A percentile compares a stretch with the other conserved stretches of the same genome.
These are phyloP conservation scores for Vimba vimba DNA, from an alignment of 2,113 vertebrate species.

Conservation along the genomic window DNA sequence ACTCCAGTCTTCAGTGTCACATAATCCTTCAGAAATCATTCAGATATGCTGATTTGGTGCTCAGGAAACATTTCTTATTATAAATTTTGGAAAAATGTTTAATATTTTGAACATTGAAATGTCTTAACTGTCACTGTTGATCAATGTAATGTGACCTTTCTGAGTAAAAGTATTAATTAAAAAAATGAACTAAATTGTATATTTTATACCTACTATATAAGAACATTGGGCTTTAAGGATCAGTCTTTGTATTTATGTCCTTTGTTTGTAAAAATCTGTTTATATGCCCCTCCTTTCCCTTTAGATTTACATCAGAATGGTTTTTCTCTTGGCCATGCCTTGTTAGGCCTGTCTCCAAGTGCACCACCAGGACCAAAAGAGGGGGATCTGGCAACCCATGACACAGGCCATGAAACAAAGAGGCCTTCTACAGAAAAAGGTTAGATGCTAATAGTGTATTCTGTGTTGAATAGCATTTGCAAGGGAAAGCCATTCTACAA, in stretches of 20 bases:
- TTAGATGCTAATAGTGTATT: conserved; percentile 61
- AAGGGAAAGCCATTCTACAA: neutral
- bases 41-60: neutral
- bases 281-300: conserved; percentile 11
- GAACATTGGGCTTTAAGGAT: neutral
- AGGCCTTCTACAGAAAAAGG: conserved; percentile 90
- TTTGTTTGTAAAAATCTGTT: conserved; percentile 19
- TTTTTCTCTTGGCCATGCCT: conserved; percentile 86
- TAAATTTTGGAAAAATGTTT: neutral
- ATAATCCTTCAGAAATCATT: neutral
- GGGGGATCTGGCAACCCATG: conserved; percentile 86
- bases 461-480: neutral
- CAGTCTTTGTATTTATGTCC: neutral
- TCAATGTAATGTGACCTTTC: neutral
- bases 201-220: neutral
- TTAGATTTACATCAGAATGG: conserved; percentile 90
- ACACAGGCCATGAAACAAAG: conserved; percentile 88
- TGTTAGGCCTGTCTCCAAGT: conserved; percentile 90
- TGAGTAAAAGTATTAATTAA: neutral
- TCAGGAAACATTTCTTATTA: neutral
- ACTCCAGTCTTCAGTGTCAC: neutral
- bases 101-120: neutral
- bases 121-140: neutral
- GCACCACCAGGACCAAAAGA: conserved; percentile 85
- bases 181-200: neutral